Base-by-base conservation (phyloP, 2,888 invertebrate genomes). In the Plutella xylostella region DNA sequence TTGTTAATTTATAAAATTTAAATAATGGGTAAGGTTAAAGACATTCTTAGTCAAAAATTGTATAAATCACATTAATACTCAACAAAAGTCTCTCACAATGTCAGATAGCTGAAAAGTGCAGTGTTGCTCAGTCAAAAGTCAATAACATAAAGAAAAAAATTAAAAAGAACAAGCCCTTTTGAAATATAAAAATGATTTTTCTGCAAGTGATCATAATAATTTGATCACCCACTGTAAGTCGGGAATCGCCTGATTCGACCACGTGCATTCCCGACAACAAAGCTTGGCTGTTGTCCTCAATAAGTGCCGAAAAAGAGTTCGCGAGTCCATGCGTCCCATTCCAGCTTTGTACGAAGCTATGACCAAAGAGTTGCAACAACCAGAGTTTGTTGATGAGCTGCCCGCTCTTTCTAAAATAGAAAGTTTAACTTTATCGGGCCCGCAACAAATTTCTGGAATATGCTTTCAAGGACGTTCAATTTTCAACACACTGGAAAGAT, bases 301-400 rank as follows among this genome's bases (percentile, higher is more conserved):
- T 25, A 25, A 5, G 5, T 25, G 25, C 25, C 5, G 25, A 25
- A n/a, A n/a, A 25, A 25, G 25, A 25, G 25, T 25, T 25, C 25
- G 25, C 6, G 25, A 25, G 5, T 25, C 25, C n/a, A 33, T 33
- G 33, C 4, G 12, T 5, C 33, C 33, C 15, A 33, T 33, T 33
- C 33, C 33, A 33, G 12, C 33, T 33, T 33, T 28, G 11, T 28
- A 28, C 11, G 28, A 28, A 28, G 11, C 6, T 28, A 28, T 6
- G 6, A 28, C 11, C 15, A 14, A 12, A 12, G 15, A 15, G 12
- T 33, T 33, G 33, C 12, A 15, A 33, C n/a, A 33, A 14, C 40
- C 33, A 40, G 34, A 45, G 33, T 45, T 45, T 45, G 45, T 45
- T 40, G 45, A 45, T 19, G 45, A 43, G 38, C 37, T 44, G 19